These are phyloP conservation scores for Globia sparganii DNA, from an alignment of 2,888 invertebrate species.

Conservation along the genomic window DNA sequence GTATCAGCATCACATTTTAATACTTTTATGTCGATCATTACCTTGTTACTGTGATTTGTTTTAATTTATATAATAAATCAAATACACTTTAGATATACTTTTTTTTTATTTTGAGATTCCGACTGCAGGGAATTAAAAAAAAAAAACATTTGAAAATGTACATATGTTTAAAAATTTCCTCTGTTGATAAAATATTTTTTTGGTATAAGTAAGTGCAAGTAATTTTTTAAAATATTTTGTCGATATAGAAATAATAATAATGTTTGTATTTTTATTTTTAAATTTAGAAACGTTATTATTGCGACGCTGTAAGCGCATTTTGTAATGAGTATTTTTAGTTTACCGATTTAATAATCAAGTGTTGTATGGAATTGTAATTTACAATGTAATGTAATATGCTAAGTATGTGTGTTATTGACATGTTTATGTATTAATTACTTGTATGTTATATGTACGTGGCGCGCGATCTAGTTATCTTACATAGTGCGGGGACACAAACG, in stretches of 20 bases:
- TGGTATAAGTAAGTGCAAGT: conserved; percentile 71
- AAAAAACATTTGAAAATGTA: conserved; percentile 70
- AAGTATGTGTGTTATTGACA: conserved; percentile 68
- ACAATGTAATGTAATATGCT: conserved; percentile 69
- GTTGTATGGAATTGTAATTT: conserved; percentile 85
- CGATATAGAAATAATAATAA: conserved; percentile 65
- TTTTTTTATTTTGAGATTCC: conserved; percentile 80
- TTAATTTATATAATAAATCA: conserved; percentile 80
- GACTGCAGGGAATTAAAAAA: conserved; percentile 72
- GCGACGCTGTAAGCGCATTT: conserved; percentile 88
- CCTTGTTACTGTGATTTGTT: conserved; percentile 89
- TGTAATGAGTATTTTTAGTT: conserved; percentile 83
- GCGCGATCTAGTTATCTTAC: conserved; percentile 64
- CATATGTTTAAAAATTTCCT: conserved; percentile 71
- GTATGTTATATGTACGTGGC: conserved; percentile 63
- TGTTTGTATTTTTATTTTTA: conserved; percentile 71
- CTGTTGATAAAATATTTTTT: conserved; percentile 75
- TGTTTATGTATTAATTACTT: conserved; percentile 71
- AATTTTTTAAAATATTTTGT: conserved; percentile 70
- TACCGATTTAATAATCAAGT: conserved; percentile 79
- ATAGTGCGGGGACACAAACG: conserved; percentile 51
- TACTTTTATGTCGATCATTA: conserved; percentile 79
- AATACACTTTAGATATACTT: conserved; percentile 74
- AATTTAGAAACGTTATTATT: conserved; percentile 80
- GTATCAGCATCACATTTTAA: conserved; percentile 80